phyloP scores from a whole-genome alignment of 2,888 invertebrate species.

The Drosophila leonis region DNA sequence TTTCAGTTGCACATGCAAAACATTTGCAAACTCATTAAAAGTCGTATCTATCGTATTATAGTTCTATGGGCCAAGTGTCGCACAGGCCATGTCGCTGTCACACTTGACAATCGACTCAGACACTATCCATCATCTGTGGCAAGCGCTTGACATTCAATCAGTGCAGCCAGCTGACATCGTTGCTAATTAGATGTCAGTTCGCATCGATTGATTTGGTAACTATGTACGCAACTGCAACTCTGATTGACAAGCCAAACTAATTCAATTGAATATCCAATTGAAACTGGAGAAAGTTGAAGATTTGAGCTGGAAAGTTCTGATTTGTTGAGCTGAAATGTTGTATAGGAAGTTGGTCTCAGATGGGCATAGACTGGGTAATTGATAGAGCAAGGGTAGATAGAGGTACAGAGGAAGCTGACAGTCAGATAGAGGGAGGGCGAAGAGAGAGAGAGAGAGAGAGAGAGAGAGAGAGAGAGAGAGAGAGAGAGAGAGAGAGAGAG shows the following conservation, averaged over 20 bases:
- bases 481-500: not conserved
- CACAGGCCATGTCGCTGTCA: conserved; percentile 30
- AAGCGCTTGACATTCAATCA: conserved; percentile 55
- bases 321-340: not conserved
- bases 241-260: conserved; percentile 31
- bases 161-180: conserved; percentile 44
- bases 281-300: not conserved
- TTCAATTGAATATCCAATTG: conserved; percentile 11
- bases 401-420: not conserved
- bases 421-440: not conserved
- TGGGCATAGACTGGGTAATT: too few species aligned
- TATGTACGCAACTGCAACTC: conserved; percentile 15
- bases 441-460: too few species aligned
- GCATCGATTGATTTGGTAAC: conserved; percentile 29
- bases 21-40: conserved; percentile 48
- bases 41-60: not conserved
- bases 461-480: not conserved
- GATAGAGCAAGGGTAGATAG: not conserved
- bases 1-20: conserved; percentile 20
- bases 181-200: conserved; percentile 63
- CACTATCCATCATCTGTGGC: conserved; percentile 54
- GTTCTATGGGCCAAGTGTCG: conserved; percentile 21
- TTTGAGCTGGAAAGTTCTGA: not conserved
- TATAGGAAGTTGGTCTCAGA: too few species aligned
- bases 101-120: conserved; percentile 46